Evolutionary conservation across 1,140 invertebrate species (phyloP).

Genomic region (Cephus cinctus): DNA sequence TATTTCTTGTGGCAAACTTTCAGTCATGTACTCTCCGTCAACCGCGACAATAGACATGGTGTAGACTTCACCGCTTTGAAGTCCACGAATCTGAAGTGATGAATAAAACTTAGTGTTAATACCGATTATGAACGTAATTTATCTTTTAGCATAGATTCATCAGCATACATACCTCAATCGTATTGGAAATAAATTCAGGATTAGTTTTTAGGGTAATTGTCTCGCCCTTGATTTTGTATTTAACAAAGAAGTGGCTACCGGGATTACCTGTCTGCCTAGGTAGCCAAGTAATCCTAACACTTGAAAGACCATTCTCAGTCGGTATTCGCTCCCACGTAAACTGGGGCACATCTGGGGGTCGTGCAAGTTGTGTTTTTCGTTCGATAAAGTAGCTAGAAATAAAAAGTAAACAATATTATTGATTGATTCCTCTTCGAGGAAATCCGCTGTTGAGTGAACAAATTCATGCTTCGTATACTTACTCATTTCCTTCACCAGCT

Average conservation of each 20-base stretch:
- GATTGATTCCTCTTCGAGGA: not conserved
- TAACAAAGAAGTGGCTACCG: conserved; percentile 82
- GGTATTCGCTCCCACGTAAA: conserved; percentile 71
- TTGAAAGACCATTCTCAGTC: conserved; percentile 72
- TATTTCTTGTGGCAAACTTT: conserved; percentile 74
- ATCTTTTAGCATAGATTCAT: conserved; percentile 8
- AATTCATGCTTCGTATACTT: conserved; percentile 30
- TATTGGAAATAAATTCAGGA: conserved; percentile 72
- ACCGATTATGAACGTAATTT: conserved; percentile 5
- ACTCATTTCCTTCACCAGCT: conserved; percentile 79
- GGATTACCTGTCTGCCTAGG: conserved; percentile 74
- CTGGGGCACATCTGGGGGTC: conserved; percentile 72
- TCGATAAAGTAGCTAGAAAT: conserved; percentile 73
- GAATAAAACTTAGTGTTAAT: not conserved
- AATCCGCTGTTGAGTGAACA: not conserved
- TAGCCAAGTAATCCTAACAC: conserved; percentile 79
- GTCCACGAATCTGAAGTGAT: conserved; percentile 63
- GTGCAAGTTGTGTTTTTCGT: conserved; percentile 66
- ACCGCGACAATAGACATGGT: conserved; percentile 90
- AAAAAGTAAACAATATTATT: conserved; percentile 9
- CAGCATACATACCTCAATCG: conserved; percentile 63
- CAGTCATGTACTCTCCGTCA: conserved; percentile 76
- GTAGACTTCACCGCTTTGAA: conserved; percentile 83
- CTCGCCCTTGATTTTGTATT: conserved; percentile 77
- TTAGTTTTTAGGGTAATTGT: conserved; percentile 62